Evolutionary conservation across 1,140 invertebrate species (phyloP).

Genomic region (Papilio dardanus): DNA sequence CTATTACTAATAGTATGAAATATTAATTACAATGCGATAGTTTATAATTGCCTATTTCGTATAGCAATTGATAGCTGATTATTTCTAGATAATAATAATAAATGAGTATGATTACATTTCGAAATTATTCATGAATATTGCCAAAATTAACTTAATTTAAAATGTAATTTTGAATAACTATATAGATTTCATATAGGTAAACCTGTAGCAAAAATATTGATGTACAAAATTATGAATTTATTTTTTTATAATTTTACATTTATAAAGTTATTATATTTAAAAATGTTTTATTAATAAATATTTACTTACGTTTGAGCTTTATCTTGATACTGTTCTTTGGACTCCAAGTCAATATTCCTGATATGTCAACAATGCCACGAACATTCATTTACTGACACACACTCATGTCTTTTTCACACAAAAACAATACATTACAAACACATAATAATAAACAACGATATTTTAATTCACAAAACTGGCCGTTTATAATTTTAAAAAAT

Average conservation of each 20-base stretch:
- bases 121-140: neutral
- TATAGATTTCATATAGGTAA: neutral
- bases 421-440: slow-evolving; percentile 45
- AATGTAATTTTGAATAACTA: neutral
- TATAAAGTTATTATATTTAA: neutral
- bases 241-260: neutral
- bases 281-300: slow-evolving; percentile 36
- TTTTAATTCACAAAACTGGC: slow-evolving; percentile 30
- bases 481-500: slow-evolving; percentile 30
- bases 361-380: slow-evolving; percentile 71
- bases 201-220: neutral
- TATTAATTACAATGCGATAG: neutral
- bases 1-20: too few relatives aligned
- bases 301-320: slow-evolving; percentile 78
- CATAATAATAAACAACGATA: slow-evolving; percentile 35
- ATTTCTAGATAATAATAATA: neutral
- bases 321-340: slow-evolving; percentile 78
- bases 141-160: neutral
- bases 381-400: slow-evolving; percentile 79
- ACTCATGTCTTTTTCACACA: slow-evolving; percentile 55
- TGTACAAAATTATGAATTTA: neutral
- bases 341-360: slow-evolving; percentile 77
- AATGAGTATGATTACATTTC: neutral
- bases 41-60: neutral
- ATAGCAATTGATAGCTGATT: neutral